Conservation (phyloP, 1,140 invertebrate species). For the Papilio dardanus region DNA sequence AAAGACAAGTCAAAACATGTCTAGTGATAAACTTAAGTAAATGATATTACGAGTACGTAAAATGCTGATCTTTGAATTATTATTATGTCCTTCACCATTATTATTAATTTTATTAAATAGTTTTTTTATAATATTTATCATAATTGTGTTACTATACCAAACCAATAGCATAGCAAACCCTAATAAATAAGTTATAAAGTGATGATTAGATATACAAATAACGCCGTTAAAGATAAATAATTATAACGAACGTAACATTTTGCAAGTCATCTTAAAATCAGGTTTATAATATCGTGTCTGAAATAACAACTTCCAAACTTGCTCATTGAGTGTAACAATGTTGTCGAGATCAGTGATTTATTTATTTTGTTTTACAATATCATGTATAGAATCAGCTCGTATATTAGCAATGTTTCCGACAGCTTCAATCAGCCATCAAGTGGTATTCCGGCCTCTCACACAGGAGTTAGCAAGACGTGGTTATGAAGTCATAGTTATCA, state of each 20-base stretch:
- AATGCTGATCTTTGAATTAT: too few relatives aligned
- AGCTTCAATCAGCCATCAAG: slow-evolving; percentile 72
- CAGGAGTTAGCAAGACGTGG: slow-evolving; percentile 44
- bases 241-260: background rate
- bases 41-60: too few relatives aligned
- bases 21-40: too few relatives aligned
- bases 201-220: background rate
- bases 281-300: background rate
- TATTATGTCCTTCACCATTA: too few relatives aligned
- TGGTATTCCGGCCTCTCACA: slow-evolving; percentile 69
- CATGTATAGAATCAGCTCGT: slow-evolving; percentile 46
- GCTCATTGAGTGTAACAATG: background rate
- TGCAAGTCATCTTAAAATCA: background rate
- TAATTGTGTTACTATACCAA: too few relatives aligned
- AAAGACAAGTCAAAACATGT: too few relatives aligned
- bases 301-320: background rate
- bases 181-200: background rate
- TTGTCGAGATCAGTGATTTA: background rate
- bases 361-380: slow-evolving; percentile 2
- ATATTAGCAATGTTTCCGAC: slow-evolving; percentile 76
- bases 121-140: too few relatives aligned
- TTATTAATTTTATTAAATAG: too few relatives aligned
- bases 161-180: too few relatives aligned
- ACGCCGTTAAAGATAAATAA: background rate
- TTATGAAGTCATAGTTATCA: slow-evolving; percentile 59